These are phyloP conservation scores for Tromatobia lineatoria DNA, from an alignment of 2,888 invertebrate species.

Conservation along the genomic window DNA sequence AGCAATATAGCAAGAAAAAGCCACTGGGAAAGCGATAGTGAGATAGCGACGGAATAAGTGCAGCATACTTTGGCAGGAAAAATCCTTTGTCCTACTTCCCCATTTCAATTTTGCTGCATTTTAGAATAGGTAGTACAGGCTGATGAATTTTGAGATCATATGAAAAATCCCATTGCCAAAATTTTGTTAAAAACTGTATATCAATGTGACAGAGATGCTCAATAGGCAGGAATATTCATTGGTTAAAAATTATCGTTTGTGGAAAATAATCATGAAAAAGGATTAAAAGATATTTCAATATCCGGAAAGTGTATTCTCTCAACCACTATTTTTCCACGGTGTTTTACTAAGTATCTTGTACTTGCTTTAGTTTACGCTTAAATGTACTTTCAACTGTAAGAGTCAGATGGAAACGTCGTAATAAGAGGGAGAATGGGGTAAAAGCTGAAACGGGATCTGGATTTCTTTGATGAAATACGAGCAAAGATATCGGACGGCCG, in stretches of 20 bases:
- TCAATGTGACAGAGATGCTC: background rate
- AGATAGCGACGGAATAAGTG: conserved; percentile 7
- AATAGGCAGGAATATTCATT: background rate
- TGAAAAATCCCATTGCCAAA: conserved; percentile 3
- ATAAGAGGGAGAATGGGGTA: background rate
- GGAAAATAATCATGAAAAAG: background rate
- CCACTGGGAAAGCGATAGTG: conserved; percentile 49
- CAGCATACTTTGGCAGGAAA: conserved; percentile 4
- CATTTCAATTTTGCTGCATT: conserved; percentile 21
- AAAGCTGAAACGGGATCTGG: background rate
- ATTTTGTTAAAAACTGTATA: background rate
- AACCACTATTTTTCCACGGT: conserved; percentile 36
- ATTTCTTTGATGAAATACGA: background rate
- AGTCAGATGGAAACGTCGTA: background rate
- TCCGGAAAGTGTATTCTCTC: conserved; percentile 12
- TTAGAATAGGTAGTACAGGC: background rate
- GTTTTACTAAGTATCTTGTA: background rate
- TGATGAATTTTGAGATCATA: background rate
- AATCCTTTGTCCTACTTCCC: background rate
- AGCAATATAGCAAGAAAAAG: conserved; percentile 71
- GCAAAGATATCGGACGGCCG: too few relatives aligned
- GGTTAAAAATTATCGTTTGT: background rate
- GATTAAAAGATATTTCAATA: conserved; percentile 34
- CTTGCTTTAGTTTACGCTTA: background rate
- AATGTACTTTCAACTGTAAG: background rate